Evolutionary conservation across 2,888 invertebrate genomes (phyloP), one percentile per base, ranked within the genome.

Genomic region (Gastrophysa polygoni): DNA sequence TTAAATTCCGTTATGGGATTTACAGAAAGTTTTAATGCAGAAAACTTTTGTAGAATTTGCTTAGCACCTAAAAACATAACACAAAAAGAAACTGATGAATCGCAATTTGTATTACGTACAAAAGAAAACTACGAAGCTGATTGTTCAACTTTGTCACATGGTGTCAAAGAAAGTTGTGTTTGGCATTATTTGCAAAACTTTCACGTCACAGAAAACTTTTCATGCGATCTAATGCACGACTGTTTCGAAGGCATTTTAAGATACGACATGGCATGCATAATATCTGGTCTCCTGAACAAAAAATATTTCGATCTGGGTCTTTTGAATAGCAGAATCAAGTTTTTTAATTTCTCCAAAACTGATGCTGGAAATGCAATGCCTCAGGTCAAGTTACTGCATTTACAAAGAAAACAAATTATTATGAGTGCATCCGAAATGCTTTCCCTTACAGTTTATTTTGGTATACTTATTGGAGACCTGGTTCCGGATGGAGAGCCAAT

Each of bases 11-110:
- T 73, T 28, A 59, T 73, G 28, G 74, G 73, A 2, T 70, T 71
- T 32, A 59, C 62, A 34, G 72, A 74, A 67, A 71, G 71, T 59
- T 74, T 75, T 68, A 59, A 66, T 16, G 56, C 69, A 2, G 71
- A 62, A n/a, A 65, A 65, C 65, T 72, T 47, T 61, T 76, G 74
- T 62, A 64, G 75, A 63, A 67, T 74, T 59, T 75, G 75, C 63
- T 50, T 54, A 38, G 38, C 62, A n/a, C 17, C 54, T 1, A 74
- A 72, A 64, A 21, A 7, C 18, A 21, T 10, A 7, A 8, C 29
- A 8, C 10, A 10, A 10, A 32, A 7, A 2, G 8, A 32, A 32
- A 32, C 10, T 8, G 10, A 5, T 8, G 29, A 32, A 7, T 8
- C 6, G 2, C 2, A 5, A 8, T 32, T 10, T 8, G 1, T 8